phyloP scores from a whole-genome alignment of 2,797 vertebrate genomes.

The Urophycis tenuis region DNA sequence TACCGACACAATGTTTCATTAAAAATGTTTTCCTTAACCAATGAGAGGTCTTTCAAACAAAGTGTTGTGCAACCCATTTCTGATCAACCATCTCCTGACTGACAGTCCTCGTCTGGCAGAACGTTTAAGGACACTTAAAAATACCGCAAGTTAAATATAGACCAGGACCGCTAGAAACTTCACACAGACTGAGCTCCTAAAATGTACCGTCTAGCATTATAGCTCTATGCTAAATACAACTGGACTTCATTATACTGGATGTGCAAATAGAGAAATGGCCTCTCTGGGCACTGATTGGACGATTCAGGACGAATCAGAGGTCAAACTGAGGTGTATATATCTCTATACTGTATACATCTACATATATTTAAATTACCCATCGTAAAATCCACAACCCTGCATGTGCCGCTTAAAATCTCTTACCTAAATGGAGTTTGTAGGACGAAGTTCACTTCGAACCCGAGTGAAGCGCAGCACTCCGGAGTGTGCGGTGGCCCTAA shows the following conservation, averaged over 20 bases:
- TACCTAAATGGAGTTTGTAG: not conserved
- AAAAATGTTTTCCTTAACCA: conserved; percentile 25
- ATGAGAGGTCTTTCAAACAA: conserved; percentile 27
- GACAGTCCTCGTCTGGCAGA: conserved; percentile 35
- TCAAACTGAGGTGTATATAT: not conserved
- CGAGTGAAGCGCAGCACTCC: not conserved
- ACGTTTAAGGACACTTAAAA: conserved; percentile 72
- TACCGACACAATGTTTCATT: conserved; percentile 9
- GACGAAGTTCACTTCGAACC: not conserved
- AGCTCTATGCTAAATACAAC: conserved; percentile 26
- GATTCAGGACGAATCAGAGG: not conserved
- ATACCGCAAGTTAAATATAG: conserved; percentile 45
- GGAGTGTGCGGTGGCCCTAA: conserved; percentile 7
- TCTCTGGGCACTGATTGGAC: not conserved
- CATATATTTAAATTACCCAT: not conserved
- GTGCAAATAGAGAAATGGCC: conserved; percentile 50
- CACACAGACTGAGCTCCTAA: not conserved
- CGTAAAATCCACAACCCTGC: not conserved
- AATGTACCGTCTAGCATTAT: conserved; percentile 3
- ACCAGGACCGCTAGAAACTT: not conserved
- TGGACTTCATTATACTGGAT: conserved; percentile 30
- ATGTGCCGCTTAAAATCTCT: not conserved
- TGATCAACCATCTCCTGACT: conserved; percentile 28
- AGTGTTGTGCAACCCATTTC: conserved; percentile 48
- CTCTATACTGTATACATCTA: not conserved